A percentile compares a stretch with the other conserved stretches of the same genome.
Conservation (phyloP, 1,140 invertebrate species). For the Heliconius hermathena region DNA sequence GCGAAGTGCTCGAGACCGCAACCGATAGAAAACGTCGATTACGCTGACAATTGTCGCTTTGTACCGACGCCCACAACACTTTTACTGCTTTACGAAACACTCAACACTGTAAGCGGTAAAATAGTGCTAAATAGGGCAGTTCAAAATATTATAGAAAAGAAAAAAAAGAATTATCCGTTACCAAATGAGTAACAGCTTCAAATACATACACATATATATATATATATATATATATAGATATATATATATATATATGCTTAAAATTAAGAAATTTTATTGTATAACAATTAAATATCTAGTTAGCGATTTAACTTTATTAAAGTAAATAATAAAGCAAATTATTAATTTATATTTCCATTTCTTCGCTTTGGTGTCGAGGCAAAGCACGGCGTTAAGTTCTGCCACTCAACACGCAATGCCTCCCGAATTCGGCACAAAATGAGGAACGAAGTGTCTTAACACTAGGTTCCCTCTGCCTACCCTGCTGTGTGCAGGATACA, state of each 20-base stretch:
- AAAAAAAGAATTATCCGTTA: conserved; percentile 21
- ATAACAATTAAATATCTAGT: not conserved
- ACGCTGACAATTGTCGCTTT: conserved; percentile 76
- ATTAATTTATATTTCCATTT: too few relatives aligned
- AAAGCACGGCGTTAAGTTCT: too few relatives aligned
- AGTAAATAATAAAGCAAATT: not conserved
- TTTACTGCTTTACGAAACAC: conserved; percentile 76
- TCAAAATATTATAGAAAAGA: conserved; percentile 48
- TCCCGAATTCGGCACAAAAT: too few relatives aligned
- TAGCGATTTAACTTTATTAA: not conserved
- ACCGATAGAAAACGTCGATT: conserved; percentile 78
- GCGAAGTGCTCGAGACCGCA: conserved; percentile 71
- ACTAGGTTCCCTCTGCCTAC: too few relatives aligned
- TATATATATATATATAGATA: too few relatives aligned
- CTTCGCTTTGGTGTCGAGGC: too few relatives aligned
- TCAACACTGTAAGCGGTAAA: conserved; percentile 61
- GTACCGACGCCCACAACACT: conserved; percentile 70
- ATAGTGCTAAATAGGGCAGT: conserved; percentile 64
- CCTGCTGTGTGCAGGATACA: too few relatives aligned
- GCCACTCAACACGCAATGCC: too few relatives aligned
- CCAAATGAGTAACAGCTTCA: not conserved
- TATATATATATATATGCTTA: not conserved
- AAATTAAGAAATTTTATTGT: not conserved
- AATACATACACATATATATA: not conserved
- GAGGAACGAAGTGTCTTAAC: too few relatives aligned